Evolutionary conservation across 2,797 vertebrate species (phyloP).

Genomic region (Molossus alvarezi): DNA sequence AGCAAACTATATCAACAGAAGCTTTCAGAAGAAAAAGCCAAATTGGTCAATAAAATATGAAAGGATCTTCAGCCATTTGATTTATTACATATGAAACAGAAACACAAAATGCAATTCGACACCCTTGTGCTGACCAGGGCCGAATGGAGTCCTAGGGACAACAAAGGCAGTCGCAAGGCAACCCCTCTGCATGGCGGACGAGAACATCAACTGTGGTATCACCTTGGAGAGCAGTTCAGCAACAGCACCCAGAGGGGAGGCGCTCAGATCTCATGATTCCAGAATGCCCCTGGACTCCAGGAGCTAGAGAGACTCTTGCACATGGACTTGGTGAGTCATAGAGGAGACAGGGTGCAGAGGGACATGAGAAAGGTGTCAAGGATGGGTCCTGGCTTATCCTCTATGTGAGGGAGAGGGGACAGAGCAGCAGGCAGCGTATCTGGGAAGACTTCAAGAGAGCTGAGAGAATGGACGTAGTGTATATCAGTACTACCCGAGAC

Average conservation of each 20-base stretch:
- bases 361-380: fast-evolving
- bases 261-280: no score
- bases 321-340: neutral
- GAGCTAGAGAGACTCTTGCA: no score
- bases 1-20: neutral
- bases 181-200: no score
- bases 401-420: neutral
- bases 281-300: neutral
- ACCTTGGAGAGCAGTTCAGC: no score
- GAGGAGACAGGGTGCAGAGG: neutral
- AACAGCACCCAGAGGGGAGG: neutral
- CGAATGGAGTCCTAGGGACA: fast-evolving
- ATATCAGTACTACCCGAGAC: neutral
- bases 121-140: fast-evolving
- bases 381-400: neutral
- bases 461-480: fast-evolving
- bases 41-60: neutral
- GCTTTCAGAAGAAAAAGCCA: neutral
- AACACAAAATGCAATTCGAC: neutral
- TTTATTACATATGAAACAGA: neutral
- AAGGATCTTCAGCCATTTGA: neutral
- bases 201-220: fast-evolving
- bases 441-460: neutral
- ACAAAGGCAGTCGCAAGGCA: fast-evolving
- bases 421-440: neutral